A percentile compares a stretch with the other conserved stretches of the same genome.
These are phyloP conservation scores for Oenanthe oenanthe DNA, from an alignment of 2,113 vertebrate species.

Conservation along the genomic window DNA sequence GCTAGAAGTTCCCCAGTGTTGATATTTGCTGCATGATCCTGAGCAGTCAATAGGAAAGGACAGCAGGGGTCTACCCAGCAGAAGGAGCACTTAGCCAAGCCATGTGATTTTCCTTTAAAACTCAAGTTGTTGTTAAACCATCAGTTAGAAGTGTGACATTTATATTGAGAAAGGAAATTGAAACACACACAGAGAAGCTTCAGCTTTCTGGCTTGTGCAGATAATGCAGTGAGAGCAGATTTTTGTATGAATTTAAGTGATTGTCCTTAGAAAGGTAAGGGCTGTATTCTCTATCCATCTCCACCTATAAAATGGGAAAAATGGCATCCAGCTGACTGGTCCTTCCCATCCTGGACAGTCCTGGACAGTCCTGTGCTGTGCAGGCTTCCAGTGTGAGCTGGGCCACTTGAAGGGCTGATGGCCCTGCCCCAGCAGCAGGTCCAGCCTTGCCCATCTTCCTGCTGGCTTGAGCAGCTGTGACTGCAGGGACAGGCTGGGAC, in stretches of 20 bases:
- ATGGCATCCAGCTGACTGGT: neutral
- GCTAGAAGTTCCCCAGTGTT: conserved; percentile 1
- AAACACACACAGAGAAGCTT: neutral
- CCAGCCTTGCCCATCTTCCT: neutral
- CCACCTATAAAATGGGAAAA: neutral
- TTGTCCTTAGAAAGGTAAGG: neutral
- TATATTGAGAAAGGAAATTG: neutral
- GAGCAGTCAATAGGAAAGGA: neutral
- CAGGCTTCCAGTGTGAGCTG: neutral
- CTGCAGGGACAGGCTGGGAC: neutral
- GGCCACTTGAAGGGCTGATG: neutral
- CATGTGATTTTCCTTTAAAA: neutral
- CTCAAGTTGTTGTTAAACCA: neutral
- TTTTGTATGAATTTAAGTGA: neutral
- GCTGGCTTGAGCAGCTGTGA: neutral
- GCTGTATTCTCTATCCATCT: accelerated
- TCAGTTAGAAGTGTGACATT: neutral
- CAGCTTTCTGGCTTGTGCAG: neutral
- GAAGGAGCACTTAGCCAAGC: neutral
- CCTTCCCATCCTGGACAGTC: neutral
- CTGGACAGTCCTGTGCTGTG: accelerated
- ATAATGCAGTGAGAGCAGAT: neutral
- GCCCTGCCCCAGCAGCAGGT: neutral
- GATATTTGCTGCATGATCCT: neutral
- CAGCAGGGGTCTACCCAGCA: neutral